Conservation (phyloP, 2,888 invertebrate species). For the Tiliacea citrago region DNA sequence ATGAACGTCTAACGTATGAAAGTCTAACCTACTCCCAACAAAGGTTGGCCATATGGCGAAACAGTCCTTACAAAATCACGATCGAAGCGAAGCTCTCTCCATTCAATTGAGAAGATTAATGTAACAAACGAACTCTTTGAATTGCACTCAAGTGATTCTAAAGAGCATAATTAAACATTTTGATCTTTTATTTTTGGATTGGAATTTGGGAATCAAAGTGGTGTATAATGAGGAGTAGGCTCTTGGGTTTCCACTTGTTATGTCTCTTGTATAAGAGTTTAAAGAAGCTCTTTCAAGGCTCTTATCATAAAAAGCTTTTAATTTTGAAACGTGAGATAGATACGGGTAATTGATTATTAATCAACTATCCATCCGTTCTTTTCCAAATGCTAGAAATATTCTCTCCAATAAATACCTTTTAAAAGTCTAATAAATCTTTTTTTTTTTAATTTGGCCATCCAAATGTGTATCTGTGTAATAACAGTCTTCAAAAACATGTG, state of each 20-base stretch:
- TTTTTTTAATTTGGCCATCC: conserved; percentile 35
- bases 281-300: conserved; percentile 22
- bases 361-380: not conserved
- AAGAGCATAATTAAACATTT: conserved; percentile 55
- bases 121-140: conserved; percentile 35
- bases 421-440: not conserved
- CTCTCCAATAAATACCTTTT: not conserved
- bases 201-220: conserved; percentile 48
- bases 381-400: not conserved
- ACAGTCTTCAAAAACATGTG: conserved; percentile 59
- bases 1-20: not conserved
- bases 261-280: conserved; percentile 25
- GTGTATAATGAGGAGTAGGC: conserved; percentile 39
- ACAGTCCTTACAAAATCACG: conserved; percentile 32
- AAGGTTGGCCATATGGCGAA: conserved; percentile 56
- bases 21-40: conserved; percentile 45
- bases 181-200: conserved; percentile 56
- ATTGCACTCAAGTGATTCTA: conserved; percentile 58
- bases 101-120: conserved; percentile 59
- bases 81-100: conserved; percentile 52
- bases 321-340: conserved; percentile 6
- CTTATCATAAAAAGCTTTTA: conserved; percentile 25
- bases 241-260: conserved; percentile 27
- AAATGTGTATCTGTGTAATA: conserved; percentile 55
- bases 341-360: conserved; percentile 2